Evolutionary conservation across 1,140 invertebrate genomes (phyloP), one percentile per base, ranked within the genome.

Genomic region (Platorchestia sp.): DNA sequence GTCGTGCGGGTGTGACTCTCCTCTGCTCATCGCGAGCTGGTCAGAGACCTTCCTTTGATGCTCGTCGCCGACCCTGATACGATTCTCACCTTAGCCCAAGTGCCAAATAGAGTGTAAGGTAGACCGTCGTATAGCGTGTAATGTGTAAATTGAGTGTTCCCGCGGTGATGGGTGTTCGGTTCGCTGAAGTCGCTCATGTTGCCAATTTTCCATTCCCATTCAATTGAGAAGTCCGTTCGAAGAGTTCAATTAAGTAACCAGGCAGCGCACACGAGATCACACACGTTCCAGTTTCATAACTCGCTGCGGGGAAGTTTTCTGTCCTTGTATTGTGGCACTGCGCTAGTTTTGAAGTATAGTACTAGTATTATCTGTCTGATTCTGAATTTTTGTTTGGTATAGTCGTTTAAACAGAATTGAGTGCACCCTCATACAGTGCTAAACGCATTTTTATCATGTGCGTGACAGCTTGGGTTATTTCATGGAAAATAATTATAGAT

Each of bases 31-130:
- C 59, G 59, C 36, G n/a, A 89, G 41, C 16, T 42, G 36, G n/a
- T 44, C 87, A 14, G 87, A 44, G 87, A n/a, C 45, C 91, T 93
- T 93, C 45, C 91, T 1, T 36, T 45, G 45, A 3, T 14, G 22
- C 45, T 42, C 91, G 40, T n/a, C 91, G 43, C 40, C 45, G 91
- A n/a, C 91, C 91, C 91, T 93, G 91, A 93, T 44, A 45, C 43
- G 91, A 93, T 93, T 93, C 91, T 93, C 91, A 93, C 91, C 91
- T 45, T 47, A 93, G 91, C 91, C 91, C 91, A 93, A 93, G 91
- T 93, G 91, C 91, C 91, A 93, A 93, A 47, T 93, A 93, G 91
- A 45, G 40, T 93, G 91, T 93, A 93, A 93, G 91, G 45, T 47
- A 40, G 45, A 93, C 45, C 27, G 87, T 89, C n/a, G 36, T 27